Conservation (phyloP, 2,888 invertebrate species). For the Mellilla xanthometata region DNA sequence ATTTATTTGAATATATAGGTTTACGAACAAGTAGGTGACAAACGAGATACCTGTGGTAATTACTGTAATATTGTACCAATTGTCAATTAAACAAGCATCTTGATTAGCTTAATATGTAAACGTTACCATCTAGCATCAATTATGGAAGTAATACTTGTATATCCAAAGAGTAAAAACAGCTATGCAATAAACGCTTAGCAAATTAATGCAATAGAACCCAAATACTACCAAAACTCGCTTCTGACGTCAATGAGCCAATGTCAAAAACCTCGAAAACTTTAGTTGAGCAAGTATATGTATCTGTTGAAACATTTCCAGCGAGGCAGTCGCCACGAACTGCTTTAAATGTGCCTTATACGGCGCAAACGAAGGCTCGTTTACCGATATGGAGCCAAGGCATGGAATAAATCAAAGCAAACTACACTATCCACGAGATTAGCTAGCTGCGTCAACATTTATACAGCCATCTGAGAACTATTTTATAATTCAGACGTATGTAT, state of each 20-base stretch:
- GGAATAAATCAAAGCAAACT: slow-evolving; percentile 15
- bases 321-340: slow-evolving; percentile 18
- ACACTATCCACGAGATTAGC: slow-evolving; percentile 7
- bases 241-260: slow-evolving; percentile 16
- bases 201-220: slow-evolving; percentile 5
- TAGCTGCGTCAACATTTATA: slow-evolving; percentile 3
- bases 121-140: no score
- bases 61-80: no score
- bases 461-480: slow-evolving; percentile 6
- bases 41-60: no score
- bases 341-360: slow-evolving; percentile 24
- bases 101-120: no score
- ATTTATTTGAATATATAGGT: no score
- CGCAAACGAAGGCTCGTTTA: slow-evolving; percentile 15
- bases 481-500: slow-evolving; percentile 31
- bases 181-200: not conserved
- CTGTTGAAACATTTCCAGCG: slow-evolving; percentile 11
- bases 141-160: not conserved
- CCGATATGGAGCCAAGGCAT: slow-evolving; percentile 13
- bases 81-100: no score
- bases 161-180: not conserved
- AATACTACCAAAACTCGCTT: slow-evolving; percentile 1
- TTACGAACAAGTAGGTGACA: no score
- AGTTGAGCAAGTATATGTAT: not conserved
- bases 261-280: slow-evolving; percentile 15